Percentiles rank a stretch among this genome's conserved stretches.
Conservation (phyloP, 2,888 invertebrate genomes). For the Branchinecta sandiegonensis region DNA sequence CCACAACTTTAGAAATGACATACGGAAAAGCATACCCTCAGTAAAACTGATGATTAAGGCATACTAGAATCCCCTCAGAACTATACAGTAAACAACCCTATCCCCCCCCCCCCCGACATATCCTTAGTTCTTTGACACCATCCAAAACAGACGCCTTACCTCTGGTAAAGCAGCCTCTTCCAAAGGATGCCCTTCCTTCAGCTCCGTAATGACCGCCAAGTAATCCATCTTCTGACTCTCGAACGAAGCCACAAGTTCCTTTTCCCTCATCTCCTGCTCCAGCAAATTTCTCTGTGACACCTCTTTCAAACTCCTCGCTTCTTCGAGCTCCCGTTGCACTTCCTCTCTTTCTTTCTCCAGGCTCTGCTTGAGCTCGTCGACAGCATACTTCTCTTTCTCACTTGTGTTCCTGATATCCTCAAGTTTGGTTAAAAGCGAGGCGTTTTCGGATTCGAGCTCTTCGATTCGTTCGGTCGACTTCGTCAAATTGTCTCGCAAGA, state of each 20-base stretch:
- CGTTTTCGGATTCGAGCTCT: background rate
- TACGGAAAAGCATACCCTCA: no score
- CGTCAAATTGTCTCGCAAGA: background rate
- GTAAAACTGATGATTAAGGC: no score
- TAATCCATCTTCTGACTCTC: background rate
- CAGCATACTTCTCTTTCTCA: background rate
- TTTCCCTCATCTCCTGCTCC: background rate
- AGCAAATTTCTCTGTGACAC: background rate
- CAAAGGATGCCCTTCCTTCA: constrained; percentile 1
- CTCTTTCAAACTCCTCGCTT: background rate
- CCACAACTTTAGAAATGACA: no score
- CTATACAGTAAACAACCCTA: no score
- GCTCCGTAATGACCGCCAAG: background rate
- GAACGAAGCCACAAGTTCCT: background rate
- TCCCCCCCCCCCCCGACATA: no score
- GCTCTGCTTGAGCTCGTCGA: background rate
- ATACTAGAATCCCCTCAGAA: no score
- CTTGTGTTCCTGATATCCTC: background rate
- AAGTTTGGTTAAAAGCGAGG: background rate
- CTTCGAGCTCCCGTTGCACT: background rate
- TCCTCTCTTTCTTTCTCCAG: background rate
- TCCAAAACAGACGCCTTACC: no score
- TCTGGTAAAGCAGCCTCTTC: background rate
- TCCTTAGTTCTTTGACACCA: no score
- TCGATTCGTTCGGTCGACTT: background rate